Evolutionary conservation across 2,797 vertebrate species (phyloP), one percentile per base, ranked within the genome.

Genomic region (Trachops cirrhosus): DNA sequence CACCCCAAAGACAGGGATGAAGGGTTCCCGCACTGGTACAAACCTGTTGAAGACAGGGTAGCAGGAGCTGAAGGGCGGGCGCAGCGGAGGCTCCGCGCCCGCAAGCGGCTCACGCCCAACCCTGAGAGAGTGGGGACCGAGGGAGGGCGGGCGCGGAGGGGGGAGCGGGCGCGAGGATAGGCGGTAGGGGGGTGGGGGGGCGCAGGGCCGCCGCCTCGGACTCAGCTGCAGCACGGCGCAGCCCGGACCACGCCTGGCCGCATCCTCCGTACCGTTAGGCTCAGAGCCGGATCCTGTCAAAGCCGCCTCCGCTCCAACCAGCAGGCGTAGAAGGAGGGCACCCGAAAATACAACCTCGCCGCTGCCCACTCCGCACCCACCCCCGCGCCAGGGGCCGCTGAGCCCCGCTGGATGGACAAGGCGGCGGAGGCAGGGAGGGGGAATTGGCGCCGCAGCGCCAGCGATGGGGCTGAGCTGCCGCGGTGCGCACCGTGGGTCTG

Each of bases 231-330:
- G 91, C 89, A 54, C 92, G 3, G 93, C 57, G 83, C 83, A 52
- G 89, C 80, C 37, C 32, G 89, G 97, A 97, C 98, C 98, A 98
- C 98, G 98, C 98, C 98, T 98, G 98, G 97, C 97, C 95, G 97
- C 98, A 98, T 96, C 97, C 95, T 91, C 88, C 18, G 94, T 62
- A 96, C 98, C 95, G 97, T 96, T 98, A 97, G 75, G 95, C 96
- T 41, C 91, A 6, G 22, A 92, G 74, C 64, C 82, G 0, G 74
- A 91, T 93, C 73, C 86, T 34, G 87, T 89, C 84, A 80, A 26
- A 26, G 41, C 89, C 89, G 37, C 96, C 89, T 70, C 83, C 90
- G 67, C 74, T 50, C 64, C 50, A 78, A 64, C 80, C 54, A 64
- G 32, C 84, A 11, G 7, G 74, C 59, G 84, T 26, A 18, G 26